Conservation (phyloP, 2,113 vertebrate genomes). For the Muntiacus muntjak region DNA sequence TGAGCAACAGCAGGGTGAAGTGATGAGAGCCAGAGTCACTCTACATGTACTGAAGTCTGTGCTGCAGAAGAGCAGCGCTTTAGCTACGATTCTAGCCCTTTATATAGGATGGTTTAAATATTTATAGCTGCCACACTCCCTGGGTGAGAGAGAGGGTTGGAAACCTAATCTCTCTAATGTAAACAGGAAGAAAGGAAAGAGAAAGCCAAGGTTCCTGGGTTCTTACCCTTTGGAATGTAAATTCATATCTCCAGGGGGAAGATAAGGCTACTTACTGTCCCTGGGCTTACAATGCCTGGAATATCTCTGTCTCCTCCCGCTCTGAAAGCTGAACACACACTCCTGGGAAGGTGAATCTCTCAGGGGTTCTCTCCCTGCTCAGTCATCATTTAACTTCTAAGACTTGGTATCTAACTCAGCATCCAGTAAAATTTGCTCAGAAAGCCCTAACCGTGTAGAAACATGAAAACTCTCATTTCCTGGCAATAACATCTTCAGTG, state of each 20-base stretch:
- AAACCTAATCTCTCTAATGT: neutral
- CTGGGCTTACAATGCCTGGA: neutral
- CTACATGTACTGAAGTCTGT: neutral
- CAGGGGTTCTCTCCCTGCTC: neutral
- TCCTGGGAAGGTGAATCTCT: neutral
- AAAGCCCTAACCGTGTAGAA: neutral
- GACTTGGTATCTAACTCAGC: neutral
- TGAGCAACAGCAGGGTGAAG: neutral
- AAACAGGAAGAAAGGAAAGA: neutral
- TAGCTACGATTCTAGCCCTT: neutral
- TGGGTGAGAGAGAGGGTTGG: neutral
- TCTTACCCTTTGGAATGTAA: slow-evolving; percentile 4
- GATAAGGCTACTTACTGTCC: neutral
- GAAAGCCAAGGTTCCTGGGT: neutral
- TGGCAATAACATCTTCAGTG: neutral
- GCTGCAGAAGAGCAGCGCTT: neutral
- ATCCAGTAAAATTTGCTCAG: neutral
- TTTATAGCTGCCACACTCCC: neutral
- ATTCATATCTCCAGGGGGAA: neutral
- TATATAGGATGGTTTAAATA: neutral
- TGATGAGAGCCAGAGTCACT: neutral
- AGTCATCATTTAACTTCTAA: neutral
- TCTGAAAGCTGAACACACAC: neutral
- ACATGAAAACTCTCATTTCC: neutral
- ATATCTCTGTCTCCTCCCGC: neutral